phyloP scores from a whole-genome alignment of 2,797 vertebrate species.

The Anableps anableps region DNA sequence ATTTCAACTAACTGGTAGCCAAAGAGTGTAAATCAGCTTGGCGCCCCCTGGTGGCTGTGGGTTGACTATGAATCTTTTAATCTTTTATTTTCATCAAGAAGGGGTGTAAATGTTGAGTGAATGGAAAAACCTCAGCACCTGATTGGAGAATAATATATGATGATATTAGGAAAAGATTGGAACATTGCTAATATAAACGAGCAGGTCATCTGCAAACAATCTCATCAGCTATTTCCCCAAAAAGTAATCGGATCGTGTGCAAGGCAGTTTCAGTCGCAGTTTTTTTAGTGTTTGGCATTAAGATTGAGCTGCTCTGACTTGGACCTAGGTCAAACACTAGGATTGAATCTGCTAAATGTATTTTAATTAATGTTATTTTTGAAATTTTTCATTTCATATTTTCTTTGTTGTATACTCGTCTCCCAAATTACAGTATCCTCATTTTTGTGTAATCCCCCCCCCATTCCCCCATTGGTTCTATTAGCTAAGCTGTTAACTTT shows the following conservation, averaged over 20 bases:
- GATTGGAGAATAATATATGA: slow-evolving; percentile 51
- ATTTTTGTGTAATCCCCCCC: slow-evolving; percentile 59
- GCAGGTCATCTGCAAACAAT: slow-evolving; percentile 70
- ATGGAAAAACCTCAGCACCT: slow-evolving; percentile 40
- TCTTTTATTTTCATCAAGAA: slow-evolving; percentile 17
- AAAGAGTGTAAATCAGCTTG: slow-evolving; percentile 13
- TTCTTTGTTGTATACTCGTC: slow-evolving; percentile 77
- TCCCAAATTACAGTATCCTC: slow-evolving; percentile 63
- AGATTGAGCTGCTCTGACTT: slow-evolving; percentile 66
- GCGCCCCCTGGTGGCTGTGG: slow-evolving; percentile 14
- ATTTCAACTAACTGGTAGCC: slow-evolving; percentile 1
- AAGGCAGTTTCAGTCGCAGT: slow-evolving; percentile 58
- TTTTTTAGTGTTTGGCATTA: slow-evolving; percentile 63
- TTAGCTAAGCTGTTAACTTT: slow-evolving; percentile 67
- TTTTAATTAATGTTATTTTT: slow-evolving; percentile 71
- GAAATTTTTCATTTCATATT: slow-evolving; percentile 67
- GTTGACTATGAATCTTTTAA: slow-evolving; percentile 44
- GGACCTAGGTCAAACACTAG: slow-evolving; percentile 70
- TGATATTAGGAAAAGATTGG: slow-evolving; percentile 45
- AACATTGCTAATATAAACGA: slow-evolving; percentile 56
- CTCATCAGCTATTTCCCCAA: slow-evolving; percentile 77
- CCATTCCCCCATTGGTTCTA: slow-evolving; percentile 70
- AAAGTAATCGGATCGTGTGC: slow-evolving; percentile 62
- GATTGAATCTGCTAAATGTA: slow-evolving; percentile 70
- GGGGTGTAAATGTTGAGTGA: slow-evolving; percentile 44